phyloP scores from a whole-genome alignment of 2,113 vertebrate species.

The Onychostoma macrolepis region DNA sequence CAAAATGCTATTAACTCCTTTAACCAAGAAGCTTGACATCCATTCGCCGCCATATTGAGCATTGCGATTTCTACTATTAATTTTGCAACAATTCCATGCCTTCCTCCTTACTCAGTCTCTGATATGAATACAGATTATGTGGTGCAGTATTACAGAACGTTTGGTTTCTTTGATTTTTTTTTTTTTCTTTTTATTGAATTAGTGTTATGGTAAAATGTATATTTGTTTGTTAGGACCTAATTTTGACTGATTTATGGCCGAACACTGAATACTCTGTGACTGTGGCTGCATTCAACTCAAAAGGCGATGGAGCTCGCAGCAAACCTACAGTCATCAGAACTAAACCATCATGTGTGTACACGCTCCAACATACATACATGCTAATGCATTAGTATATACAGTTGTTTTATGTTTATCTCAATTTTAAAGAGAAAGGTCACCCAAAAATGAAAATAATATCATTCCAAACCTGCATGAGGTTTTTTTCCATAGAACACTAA shows the following conservation, averaged over 20 bases:
- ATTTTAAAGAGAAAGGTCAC: not conserved
- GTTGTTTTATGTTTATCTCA: not conserved
- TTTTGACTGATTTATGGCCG: slow-evolving; percentile 89
- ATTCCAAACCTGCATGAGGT: not conserved
- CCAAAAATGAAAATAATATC: not conserved
- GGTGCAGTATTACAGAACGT: not conserved
- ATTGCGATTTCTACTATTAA: not conserved
- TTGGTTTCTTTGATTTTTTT: slow-evolving; percentile 30
- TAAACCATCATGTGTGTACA: slow-evolving; percentile 39
- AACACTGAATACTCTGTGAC: slow-evolving; percentile 94
- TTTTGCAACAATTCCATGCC: not conserved
- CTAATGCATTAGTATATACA: not conserved
- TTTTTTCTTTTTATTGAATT: not conserved
- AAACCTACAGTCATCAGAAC: slow-evolving; percentile 84
- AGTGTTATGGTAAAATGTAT: not conserved
- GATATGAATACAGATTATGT: not conserved
- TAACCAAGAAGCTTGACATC: not conserved
- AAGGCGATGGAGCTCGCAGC: slow-evolving; percentile 94
- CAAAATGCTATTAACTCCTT: not conserved
- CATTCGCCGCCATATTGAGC: not conserved
- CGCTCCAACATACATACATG: not conserved
- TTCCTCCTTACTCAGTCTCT: not conserved
- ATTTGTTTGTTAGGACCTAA: slow-evolving; percentile 82
- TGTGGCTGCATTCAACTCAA: slow-evolving; percentile 97
- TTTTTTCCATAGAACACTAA: not conserved